Evolutionary conservation across 1,140 invertebrate genomes (phyloP).

Genomic region (Dolichoris vasculosae): DNA sequence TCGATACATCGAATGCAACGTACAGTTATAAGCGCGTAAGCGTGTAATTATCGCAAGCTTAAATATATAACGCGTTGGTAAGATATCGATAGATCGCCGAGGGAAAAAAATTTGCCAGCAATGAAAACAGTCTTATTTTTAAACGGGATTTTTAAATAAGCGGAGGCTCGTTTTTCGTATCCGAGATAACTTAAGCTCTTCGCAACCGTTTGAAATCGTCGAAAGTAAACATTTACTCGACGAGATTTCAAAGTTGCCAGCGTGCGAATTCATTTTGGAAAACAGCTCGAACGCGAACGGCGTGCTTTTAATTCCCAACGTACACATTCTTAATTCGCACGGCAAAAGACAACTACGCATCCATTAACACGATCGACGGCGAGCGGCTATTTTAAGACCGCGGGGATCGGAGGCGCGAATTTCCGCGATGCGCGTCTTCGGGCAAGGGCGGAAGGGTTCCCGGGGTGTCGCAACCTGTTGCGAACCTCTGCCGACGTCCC

Average conservation of each 20-base stretch:
- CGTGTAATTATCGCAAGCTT: background rate
- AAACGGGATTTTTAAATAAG: too few species aligned
- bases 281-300: background rate
- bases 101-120: background rate
- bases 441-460: background rate
- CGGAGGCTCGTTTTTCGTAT: background rate
- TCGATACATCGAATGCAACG: background rate
- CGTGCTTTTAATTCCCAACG: background rate
- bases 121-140: background rate
- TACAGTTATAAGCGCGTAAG: background rate
- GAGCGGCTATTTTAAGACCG: background rate
- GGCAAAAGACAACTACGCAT: background rate
- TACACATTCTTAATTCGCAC: background rate
- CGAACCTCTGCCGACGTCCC: background rate
- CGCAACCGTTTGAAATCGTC: too few species aligned
- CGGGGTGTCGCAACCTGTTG: background rate
- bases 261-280: background rate
- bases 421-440: background rate
- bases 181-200: background rate
- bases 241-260: background rate
- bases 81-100: background rate
- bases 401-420: background rate
- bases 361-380: background rate
- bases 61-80: background rate
- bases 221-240: background rate